A percentile compares a stretch with the other conserved stretches of the same genome.
phyloP scores from a whole-genome alignment of 2,888 invertebrate species.

The Drosophila ezoana region DNA sequence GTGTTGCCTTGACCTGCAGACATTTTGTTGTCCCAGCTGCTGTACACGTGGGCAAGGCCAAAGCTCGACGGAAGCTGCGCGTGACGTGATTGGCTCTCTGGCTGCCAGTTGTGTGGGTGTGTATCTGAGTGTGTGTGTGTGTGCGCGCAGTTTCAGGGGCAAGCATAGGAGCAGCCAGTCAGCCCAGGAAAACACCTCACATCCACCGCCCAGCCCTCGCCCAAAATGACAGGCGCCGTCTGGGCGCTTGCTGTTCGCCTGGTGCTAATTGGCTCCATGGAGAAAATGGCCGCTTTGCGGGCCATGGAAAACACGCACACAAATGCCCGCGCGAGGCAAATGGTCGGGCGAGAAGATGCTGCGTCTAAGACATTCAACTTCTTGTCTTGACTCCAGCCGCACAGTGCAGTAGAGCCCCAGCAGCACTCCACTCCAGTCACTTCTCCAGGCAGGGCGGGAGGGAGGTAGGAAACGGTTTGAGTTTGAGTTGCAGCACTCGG shows the following conservation, averaged over 20 bases:
- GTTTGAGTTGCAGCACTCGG: constrained; percentile 28
- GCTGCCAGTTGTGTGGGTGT: constrained; percentile 7
- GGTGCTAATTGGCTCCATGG: constrained; percentile 81
- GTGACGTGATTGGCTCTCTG: constrained; percentile 30
- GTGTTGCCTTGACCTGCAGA: constrained; percentile 53
- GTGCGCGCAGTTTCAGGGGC: constrained; percentile 54
- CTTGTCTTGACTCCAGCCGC: constrained; percentile 38
- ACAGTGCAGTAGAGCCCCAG: not conserved
- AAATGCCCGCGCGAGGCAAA: constrained; percentile 6
- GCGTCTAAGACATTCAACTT: constrained; percentile 65
- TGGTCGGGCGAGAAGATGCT: constrained; percentile 20
- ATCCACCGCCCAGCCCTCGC: constrained; percentile 9
- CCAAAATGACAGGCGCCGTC: constrained; percentile 13
- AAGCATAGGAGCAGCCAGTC: constrained; percentile 40
- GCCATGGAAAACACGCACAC: constrained; percentile 34
- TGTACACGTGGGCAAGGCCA: constrained; percentile 46
- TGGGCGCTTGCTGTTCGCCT: constrained; percentile 76
- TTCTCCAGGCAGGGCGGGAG: constrained; percentile 28
- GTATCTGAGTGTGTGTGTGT: constrained; percentile 7
- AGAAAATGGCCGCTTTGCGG: constrained; percentile 82
- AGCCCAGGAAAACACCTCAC: constrained; percentile 21
- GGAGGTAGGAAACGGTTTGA: not conserved
- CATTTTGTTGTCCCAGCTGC: constrained; percentile 15
- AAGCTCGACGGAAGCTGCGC: constrained; percentile 59
- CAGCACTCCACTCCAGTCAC: constrained; percentile 8